Evolutionary conservation across 1,140 invertebrate species (phyloP), one percentile per base, ranked within the genome.

Genomic region (Anastrepha ludens): DNA sequence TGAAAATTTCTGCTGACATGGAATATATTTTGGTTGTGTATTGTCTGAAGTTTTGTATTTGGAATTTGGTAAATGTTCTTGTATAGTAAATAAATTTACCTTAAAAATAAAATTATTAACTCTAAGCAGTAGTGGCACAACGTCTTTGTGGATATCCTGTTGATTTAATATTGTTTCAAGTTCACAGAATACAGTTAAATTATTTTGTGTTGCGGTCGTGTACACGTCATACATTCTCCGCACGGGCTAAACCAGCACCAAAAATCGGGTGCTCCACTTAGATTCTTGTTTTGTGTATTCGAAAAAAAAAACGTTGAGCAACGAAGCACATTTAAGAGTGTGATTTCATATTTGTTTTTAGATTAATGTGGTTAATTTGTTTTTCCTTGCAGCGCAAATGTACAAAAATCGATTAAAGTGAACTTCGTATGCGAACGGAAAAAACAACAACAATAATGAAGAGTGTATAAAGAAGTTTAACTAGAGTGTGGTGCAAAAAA

Each of bases 1-100:
- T 55, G n/a, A 81, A 81, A 39, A 81, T 47, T 81, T 81, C 87
- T 88, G 87, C 87, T 88, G 87, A 88, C 87, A 88, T 88, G 85
- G 87, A 88, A 88, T 29, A 86, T 86, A 86, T 88, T 88, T 86
- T 85, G 55, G 85, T 88, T 62, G 59, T 88, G 47, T 55, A 58
- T 86, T 47, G 87, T 88, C 58, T 44, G 47, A 86, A 70, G 74
- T 70, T 87, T 88, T 88, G 87, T 86, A 47, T 62, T 55, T 88
- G 50, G 9, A 81, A 81, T n/a, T 81, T 81, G 74, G 74, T 58
- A 86, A 88, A 86, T 67, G 41, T 86, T 50, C 41, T 15, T 85
- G 60, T 65, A 67, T 65, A 47, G 39, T 47, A 5, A 65, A 41
- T 59, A 87, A 87, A 70, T 20, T 20, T 87, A 41, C 9, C 29